Evolutionary conservation across 2,888 invertebrate species (phyloP), one percentile per base, ranked within the genome.

Genomic region (Erynnis tages): DNA sequence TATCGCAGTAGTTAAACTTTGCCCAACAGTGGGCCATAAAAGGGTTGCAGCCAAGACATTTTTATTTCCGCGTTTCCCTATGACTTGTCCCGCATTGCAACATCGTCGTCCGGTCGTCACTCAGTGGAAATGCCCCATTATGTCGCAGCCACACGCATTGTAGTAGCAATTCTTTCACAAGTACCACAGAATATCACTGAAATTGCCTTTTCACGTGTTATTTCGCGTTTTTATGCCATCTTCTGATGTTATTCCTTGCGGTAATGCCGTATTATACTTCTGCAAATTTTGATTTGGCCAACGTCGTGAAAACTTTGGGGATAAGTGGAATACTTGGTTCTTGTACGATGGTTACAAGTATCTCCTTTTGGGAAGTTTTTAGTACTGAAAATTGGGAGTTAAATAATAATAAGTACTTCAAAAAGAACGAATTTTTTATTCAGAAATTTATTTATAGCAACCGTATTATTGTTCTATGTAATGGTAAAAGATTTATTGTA

Each of bases 81-180:
- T 55, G 11, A 30, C 66, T 71, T 66, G 56, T 3, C 1, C 19
- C 25, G 13, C 11, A 16, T n/a, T 49, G 41, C 21, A 43, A 38
- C 61, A 58, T 60, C 57, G 58, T 58, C 74, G 76, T 77, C 76
- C 78, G 80, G 77, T 70, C 84, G 82, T 87, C 84, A 79, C 66
- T 87, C 85, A 86, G 78, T 75, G 77, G 76, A 83, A 87, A 83
- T 76, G 77, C 67, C 70, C 86, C 79, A 87, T 88, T 83, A 88
- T 68, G 87, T 87, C 86, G 73, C 67, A 63, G 69, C 73, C 85
- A 87, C 77, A 76, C 82, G 79, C 79, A 74, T 66, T 75, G 79
- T 76, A 75, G 72, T 66, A 69, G 71, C 82, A 74, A 82, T 82
- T 84, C 82, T 79, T 79, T 70, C 66, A 72, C 76, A 79, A 85